A percentile compares a stretch with the other conserved stretches of the same genome.
Conservation (phyloP, 2,888 invertebrate genomes). For the Leptinotarsa tumamoca region DNA sequence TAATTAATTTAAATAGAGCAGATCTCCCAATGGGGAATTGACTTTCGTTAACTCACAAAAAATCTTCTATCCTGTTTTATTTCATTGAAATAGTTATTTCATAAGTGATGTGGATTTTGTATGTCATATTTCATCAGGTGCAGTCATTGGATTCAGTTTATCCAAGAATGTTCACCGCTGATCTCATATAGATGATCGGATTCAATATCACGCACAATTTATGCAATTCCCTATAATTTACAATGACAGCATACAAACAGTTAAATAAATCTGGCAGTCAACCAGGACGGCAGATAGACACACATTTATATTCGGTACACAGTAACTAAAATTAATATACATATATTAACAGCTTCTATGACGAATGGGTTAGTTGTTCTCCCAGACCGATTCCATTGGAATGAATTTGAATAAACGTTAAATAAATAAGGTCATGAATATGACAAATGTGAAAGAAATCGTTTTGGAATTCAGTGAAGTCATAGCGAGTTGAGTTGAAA, state of each 20-base stretch:
- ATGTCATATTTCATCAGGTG: no score
- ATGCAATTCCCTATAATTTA: conserved; percentile 14
- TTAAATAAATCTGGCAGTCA: conserved; percentile 36
- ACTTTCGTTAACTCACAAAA: no score
- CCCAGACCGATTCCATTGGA: background rate
- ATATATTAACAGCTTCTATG: conserved; percentile 35
- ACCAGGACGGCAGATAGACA: conserved; percentile 34
- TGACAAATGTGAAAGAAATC: background rate
- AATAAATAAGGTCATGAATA: conserved; percentile 1
- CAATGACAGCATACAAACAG: conserved; percentile 34
- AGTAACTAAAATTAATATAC: conserved; percentile 42
- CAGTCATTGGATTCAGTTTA: no score
- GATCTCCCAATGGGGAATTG: no score
- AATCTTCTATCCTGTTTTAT: no score
- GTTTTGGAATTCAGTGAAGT: background rate
- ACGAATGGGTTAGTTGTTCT: conserved; percentile 36
- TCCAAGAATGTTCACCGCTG: background rate
- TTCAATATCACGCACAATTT: conserved; percentile 16
- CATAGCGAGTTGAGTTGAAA: background rate
- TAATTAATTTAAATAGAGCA: no score
- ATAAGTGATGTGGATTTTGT: no score
- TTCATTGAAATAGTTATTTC: no score
- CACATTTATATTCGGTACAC: conserved; percentile 28
- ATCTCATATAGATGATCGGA: background rate
- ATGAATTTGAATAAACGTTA: conserved; percentile 12